These are phyloP conservation scores for Cosmopolites sordidus DNA, from an alignment of 2,888 invertebrate species.

Conservation along the genomic window DNA sequence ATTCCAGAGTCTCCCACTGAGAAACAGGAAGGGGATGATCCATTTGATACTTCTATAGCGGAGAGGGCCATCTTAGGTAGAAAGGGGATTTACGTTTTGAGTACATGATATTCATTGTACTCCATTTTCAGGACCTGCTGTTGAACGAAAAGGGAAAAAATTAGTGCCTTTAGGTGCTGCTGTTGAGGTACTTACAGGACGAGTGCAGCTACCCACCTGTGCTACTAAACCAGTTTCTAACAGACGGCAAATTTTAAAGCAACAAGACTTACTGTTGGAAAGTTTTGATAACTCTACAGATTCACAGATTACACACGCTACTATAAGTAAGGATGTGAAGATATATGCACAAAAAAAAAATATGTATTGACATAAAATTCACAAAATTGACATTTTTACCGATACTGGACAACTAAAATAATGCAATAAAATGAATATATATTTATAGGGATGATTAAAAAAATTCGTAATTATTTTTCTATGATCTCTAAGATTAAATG, in stretches of 20 bases:
- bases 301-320: background rate
- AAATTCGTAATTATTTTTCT: too few species aligned
- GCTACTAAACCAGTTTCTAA: conserved; percentile 49
- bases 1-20: conserved; percentile 83
- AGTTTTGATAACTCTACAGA: conserved; percentile 48
- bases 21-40: conserved; percentile 61
- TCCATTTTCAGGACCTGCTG: conserved; percentile 57
- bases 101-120: too few species aligned
- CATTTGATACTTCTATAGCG: conserved; percentile 85
- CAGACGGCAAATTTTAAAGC: conserved; percentile 51
- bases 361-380: too few species aligned
- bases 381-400: too few species aligned
- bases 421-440: too few species aligned
- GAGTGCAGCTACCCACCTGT: conserved; percentile 70
- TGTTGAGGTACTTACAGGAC: conserved; percentile 81
- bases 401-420: too few species aligned
- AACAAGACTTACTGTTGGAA: conserved; percentile 66
- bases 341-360: too few species aligned
- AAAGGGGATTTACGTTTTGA: background rate
- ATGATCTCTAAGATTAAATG: too few species aligned
- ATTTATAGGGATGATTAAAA: too few species aligned
- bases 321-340: background rate
- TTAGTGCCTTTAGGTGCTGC: conserved; percentile 80
- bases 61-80: conserved; percentile 70
- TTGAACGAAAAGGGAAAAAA: conserved; percentile 69